Conservation (phyloP, 2,888 invertebrate genomes). For the Cryptocheilus praepositus region DNA sequence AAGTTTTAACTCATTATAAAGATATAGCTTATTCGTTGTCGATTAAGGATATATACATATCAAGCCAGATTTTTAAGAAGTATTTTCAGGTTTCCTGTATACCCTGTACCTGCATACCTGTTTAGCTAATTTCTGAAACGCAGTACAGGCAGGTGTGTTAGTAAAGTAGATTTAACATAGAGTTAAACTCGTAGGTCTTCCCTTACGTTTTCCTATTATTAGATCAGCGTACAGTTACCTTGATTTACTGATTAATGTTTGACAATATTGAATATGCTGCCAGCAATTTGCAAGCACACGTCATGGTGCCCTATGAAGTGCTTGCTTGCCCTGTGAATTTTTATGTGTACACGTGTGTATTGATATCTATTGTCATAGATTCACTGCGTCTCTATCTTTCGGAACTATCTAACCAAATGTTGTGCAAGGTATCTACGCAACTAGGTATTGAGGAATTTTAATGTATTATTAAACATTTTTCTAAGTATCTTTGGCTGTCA, state of each 20-base stretch:
- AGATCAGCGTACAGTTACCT: conserved; percentile 23
- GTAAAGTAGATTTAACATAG: conserved; percentile 16
- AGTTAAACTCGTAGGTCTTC: conserved; percentile 24
- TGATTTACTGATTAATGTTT: conserved; percentile 38
- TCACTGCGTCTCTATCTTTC: too few species aligned
- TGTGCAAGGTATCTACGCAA: too few species aligned
- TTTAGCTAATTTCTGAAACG: conserved; percentile 15
- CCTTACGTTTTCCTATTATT: conserved; percentile 23
- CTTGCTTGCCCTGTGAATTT: conserved; percentile 33
- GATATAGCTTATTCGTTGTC: neutral
- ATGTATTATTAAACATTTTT: conserved; percentile 39
- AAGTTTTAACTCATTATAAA: conserved; percentile 1
- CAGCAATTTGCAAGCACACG: conserved; percentile 34
- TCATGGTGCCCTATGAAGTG: conserved; percentile 14
- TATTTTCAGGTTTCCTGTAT: conserved; percentile 28
- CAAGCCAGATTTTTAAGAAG: conserved; percentile 28
- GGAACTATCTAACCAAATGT: neutral
- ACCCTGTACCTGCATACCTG: too few species aligned
- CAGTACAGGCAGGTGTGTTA: conserved; percentile 19
- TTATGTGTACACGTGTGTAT: conserved; percentile 34
- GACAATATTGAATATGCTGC: conserved; percentile 53
- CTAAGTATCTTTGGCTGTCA: conserved; percentile 28
- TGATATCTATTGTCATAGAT: neutral
- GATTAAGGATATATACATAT: conserved; percentile 43
- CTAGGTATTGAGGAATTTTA: conserved; percentile 14